These are phyloP conservation scores for Acipenser ruthenus DNA, from an alignment of 2,797 vertebrate species.

Conservation along the genomic window DNA sequence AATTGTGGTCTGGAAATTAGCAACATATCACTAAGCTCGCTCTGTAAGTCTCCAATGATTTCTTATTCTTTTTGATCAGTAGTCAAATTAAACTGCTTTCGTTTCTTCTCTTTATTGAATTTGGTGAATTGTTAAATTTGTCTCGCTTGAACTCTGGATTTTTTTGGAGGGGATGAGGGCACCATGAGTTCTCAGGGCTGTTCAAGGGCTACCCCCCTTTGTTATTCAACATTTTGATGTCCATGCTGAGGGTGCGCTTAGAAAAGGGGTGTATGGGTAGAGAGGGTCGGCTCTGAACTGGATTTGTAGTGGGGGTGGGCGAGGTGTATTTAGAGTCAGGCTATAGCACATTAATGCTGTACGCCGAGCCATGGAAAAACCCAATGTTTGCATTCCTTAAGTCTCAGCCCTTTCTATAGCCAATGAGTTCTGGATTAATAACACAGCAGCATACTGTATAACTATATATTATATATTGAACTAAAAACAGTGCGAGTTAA, in stretches of 20 bases:
- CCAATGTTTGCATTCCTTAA: no score
- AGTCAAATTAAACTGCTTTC: conserved; percentile 38
- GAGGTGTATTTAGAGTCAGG: no score
- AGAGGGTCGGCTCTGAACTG: no score
- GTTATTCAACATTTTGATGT: conserved; percentile 48
- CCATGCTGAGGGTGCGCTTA: conserved; percentile 10
- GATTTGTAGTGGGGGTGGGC: no score
- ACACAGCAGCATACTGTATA: no score
- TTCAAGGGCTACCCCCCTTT: conserved; percentile 27
- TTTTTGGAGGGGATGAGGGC: conserved; percentile 38
- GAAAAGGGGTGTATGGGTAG: not conserved
- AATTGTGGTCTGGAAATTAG: conserved; percentile 46
- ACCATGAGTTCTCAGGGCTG: conserved; percentile 45
- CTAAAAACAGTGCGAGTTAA: no score
- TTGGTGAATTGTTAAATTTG: conserved; percentile 42
- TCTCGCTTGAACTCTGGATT: conserved; percentile 55
- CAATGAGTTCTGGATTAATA: no score
- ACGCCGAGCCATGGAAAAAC: no score
- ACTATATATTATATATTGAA: no score
- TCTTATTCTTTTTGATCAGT: conserved; percentile 38
- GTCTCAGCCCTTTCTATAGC: no score
- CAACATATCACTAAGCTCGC: conserved; percentile 30
- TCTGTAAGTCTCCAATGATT: conserved; percentile 33
- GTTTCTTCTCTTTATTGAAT: conserved; percentile 53
- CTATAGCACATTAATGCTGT: no score